Base-by-base conservation (phyloP, 2,113 vertebrate genomes). In the Scatophagus argus region DNA sequence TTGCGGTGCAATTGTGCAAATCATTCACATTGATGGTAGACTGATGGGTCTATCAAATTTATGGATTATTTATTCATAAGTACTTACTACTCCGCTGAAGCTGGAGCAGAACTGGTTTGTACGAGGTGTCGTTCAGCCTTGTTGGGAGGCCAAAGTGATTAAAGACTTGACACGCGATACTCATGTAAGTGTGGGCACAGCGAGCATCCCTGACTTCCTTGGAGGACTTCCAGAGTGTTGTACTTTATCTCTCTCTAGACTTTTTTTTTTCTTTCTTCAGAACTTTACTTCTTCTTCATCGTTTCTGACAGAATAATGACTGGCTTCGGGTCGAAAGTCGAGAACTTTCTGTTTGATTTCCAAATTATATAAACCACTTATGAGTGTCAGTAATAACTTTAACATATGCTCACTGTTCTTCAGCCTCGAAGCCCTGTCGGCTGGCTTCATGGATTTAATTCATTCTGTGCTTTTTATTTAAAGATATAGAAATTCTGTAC, bases 371-470 rank as follows among this genome's bases (percentile, higher is more conserved):
- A 38, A 17, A n/a, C 44, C 4, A 21, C 34, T 39, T 25, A 34
- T 46, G 6, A 19, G 10, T 9, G 32, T 68, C 66, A 49, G 61
- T 46, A 64, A 82, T 73, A 44, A 25, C 34, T 70, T 78, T 7
- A 61, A 63, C 29, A 70, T 55, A 52, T 51, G 72, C 77, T 64
- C 17, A 29, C 13, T 54, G 2, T 58, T 78, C 65, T 58, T 83
- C 66, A 44, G 74, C 66, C 58, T 64, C 7, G 14, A 39, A 69
- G 78, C 21, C 34, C 38, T 25, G 49, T 74, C 74, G 34, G 70
- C 66, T 38, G 27, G 31, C 76, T 69, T 61, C 65, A 72, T 25
- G 55, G 59, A 56, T 51, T 66, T 47, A 80, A 76, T 70, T 67
- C 34, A 38, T 58, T 66, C 54, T 5, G 6, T 19, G 8, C 47